Conservation (phyloP, 2,888 invertebrate genomes). For the Hirtodrosophila histrioides region DNA sequence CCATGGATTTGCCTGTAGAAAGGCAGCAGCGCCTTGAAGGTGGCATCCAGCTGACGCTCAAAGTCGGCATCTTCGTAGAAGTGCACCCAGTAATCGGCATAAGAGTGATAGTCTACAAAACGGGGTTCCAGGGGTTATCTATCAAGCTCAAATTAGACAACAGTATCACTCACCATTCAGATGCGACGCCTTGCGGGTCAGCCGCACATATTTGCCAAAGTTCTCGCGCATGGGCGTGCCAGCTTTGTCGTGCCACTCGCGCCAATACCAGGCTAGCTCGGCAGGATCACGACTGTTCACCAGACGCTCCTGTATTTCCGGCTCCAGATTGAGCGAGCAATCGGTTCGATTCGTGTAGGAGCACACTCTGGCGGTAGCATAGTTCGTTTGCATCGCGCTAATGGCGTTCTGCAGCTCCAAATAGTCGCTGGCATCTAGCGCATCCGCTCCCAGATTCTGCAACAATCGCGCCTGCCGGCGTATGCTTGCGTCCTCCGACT, state of each 20-base stretch:
- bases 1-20: constrained; percentile 93
- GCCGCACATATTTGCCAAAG: constrained; percentile 88
- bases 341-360: constrained; percentile 87
- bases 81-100: constrained; percentile 89
- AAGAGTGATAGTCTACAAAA: constrained; percentile 87
- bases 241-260: constrained; percentile 91
- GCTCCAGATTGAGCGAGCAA: constrained; percentile 90
- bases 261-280: constrained; percentile 91
- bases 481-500: constrained; percentile 88
- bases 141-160: background rate
- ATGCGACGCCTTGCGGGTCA: constrained; percentile 89
- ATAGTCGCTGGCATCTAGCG: constrained; percentile 88
- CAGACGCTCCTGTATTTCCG: constrained; percentile 87
- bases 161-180: constrained; percentile 87
- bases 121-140: constrained; percentile 26
- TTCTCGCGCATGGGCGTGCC: constrained; percentile 87
- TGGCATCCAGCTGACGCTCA: constrained; percentile 87
- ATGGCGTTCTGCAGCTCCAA: constrained; percentile 87
- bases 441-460: constrained; percentile 89
- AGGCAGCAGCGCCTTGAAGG: constrained; percentile 90
- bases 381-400: constrained; percentile 90
- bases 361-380: constrained; percentile 91
- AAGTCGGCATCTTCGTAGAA: constrained; percentile 90
- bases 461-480: constrained; percentile 90
- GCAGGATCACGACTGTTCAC: constrained; percentile 89